These are phyloP conservation scores for human (Homo sapiens) DNA, from an alignment of 2,113 vertebrate species.

Conservation along the genomic window DNA sequence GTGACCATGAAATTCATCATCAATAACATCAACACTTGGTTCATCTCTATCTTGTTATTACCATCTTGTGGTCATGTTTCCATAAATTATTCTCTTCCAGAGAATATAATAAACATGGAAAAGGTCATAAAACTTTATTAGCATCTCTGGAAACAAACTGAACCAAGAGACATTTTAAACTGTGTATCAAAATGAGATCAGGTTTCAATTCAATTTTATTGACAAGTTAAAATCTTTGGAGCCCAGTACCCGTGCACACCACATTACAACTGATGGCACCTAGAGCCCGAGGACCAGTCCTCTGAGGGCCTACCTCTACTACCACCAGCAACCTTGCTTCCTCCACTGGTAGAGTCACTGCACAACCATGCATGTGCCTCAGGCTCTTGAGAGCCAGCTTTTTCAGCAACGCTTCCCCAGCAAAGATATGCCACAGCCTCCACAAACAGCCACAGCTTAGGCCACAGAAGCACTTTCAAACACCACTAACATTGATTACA, in stretches of 20 bases:
- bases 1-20: not conserved
- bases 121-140: not conserved
- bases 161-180: slow-evolving; percentile 4
- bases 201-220: not conserved
- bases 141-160: not conserved
- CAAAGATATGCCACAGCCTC: not conserved
- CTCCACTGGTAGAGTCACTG: not conserved
- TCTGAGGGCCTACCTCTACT: not conserved
- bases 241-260: not conserved
- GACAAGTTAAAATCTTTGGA: not conserved
- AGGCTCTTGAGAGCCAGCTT: not conserved
- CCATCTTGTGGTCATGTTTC: not conserved
- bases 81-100: not conserved
- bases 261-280: not conserved
- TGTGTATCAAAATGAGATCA: slow-evolving; percentile 15
- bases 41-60: not conserved
- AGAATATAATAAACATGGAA: not conserved
- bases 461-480: not conserved
- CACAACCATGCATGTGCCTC: not conserved
- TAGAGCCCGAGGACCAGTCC: not conserved
- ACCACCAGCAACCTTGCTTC: not conserved
- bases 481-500: not conserved
- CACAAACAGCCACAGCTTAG: not conserved
- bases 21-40: not conserved
- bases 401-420: not conserved